Evolutionary conservation across 2,113 vertebrate genomes (phyloP).

Genomic region (Anoplopoma fimbria): DNA sequence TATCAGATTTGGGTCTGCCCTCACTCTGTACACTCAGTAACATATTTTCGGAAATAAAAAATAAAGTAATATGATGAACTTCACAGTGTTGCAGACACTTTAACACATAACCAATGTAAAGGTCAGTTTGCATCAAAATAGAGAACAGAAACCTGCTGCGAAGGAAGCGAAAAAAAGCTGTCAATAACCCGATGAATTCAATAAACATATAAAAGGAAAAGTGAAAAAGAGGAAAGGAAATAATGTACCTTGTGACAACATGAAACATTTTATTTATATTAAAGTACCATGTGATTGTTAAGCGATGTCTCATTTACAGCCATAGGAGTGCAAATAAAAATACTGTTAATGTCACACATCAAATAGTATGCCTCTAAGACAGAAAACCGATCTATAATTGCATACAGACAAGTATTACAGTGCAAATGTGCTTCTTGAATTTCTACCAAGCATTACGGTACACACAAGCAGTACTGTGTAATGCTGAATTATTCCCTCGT

Average conservation of each 20-base stretch:
- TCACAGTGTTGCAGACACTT: neutral
- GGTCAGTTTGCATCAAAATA: constrained; percentile 17
- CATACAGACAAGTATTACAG: neutral
- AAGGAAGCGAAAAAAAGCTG: constrained; percentile 53
- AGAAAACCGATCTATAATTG: neutral
- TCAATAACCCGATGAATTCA: neutral
- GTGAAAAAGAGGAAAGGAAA: neutral
- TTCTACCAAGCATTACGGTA: neutral
- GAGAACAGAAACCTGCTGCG: constrained; percentile 59
- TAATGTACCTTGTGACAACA: neutral
- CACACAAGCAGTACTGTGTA: neutral
- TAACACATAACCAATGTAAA: neutral
- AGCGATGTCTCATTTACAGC: constrained; percentile 6
- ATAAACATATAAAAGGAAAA: neutral
- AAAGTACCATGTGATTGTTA: neutral
- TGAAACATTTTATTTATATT: constrained; percentile 5
- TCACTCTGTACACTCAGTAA: neutral
- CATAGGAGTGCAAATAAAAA: neutral
- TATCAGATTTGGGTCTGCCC: neutral
- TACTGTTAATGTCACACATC: neutral
- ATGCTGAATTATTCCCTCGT: neutral
- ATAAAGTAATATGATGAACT: neutral
- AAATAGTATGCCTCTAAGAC: neutral
- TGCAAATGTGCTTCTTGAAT: constrained; percentile 32
- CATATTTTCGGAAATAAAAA: neutral